phyloP scores from a whole-genome alignment of 1,140 invertebrate species.

The Drosophila insularis region DNA sequence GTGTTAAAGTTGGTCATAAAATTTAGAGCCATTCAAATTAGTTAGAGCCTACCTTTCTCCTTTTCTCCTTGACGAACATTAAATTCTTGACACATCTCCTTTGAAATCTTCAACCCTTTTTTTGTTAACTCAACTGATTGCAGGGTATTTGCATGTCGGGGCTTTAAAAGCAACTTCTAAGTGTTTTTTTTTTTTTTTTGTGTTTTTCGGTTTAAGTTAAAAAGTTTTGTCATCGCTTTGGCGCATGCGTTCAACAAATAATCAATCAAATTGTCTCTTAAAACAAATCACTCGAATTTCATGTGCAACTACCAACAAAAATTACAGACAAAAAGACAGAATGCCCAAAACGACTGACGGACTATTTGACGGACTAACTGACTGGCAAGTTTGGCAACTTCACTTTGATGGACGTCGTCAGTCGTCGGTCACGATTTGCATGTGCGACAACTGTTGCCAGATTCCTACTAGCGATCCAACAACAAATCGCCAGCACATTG shows the following conservation, averaged over 20 bases:
- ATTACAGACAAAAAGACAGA: conserved; percentile 49
- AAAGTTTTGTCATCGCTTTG: conserved; percentile 62
- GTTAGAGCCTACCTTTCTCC: background rate
- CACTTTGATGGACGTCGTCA: conserved; percentile 63
- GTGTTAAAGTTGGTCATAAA: background rate
- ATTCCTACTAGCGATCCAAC: conserved; percentile 27
- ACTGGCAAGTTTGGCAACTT: conserved; percentile 71
- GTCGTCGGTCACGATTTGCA: conserved; percentile 79
- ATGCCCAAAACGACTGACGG: conserved; percentile 51
- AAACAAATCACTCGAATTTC: conserved; percentile 77
- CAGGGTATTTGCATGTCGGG: background rate
- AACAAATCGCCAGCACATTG: conserved; percentile 71
- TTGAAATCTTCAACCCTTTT: too few relatives aligned
- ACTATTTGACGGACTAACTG: conserved; percentile 40
- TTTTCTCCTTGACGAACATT: too few relatives aligned
- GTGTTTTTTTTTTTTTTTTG: too few relatives aligned
- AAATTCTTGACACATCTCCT: too few relatives aligned
- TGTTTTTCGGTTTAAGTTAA: conserved; percentile 2
- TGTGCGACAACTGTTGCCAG: conserved; percentile 79
- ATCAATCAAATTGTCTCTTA: conserved; percentile 80
- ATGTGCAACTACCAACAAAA: conserved; percentile 71
- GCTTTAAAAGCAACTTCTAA: background rate
- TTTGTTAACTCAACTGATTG: too few relatives aligned
- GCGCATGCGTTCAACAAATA: conserved; percentile 67
- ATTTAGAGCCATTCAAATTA: background rate